Percentiles rank a stretch among this genome's conserved stretches.
Conservation (phyloP, 2,888 invertebrate species). For the Itoplectis maculator region DNA sequence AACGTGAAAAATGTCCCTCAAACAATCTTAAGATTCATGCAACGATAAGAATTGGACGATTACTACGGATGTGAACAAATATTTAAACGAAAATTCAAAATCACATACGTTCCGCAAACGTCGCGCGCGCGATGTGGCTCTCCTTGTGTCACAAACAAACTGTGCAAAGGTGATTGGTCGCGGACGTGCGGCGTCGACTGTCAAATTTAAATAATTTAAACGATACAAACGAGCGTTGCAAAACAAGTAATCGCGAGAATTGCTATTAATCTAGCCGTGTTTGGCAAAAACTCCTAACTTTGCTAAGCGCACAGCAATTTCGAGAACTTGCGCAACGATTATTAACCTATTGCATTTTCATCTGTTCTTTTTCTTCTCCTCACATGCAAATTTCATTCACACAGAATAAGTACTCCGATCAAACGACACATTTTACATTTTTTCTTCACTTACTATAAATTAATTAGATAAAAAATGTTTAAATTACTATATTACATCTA, state of each 20-base stretch:
- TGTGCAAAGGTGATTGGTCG: slow-evolving; percentile 46
- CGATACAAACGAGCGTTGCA: slow-evolving; percentile 31
- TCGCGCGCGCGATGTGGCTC: not conserved
- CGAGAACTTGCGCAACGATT: slow-evolving; percentile 46
- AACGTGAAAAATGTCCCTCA: slow-evolving; percentile 19
- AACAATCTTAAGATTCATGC: slow-evolving; percentile 3
- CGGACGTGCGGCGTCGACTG: slow-evolving; percentile 32
- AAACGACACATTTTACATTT: slow-evolving; percentile 78
- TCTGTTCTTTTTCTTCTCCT: slow-evolving; percentile 36
- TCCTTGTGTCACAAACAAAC: slow-evolving; percentile 9
- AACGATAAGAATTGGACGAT: slow-evolving; percentile 10
- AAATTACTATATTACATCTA: slow-evolving; percentile 83
- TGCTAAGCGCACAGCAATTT: slow-evolving; percentile 42
- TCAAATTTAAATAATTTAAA: slow-evolving; percentile 57
- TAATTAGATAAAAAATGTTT: slow-evolving; percentile 83
- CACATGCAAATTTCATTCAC: slow-evolving; percentile 75
- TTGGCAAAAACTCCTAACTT: slow-evolving; percentile 28
- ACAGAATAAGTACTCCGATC: slow-evolving; percentile 81
- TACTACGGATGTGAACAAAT: slow-evolving; percentile 43
- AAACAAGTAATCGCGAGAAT: slow-evolving; percentile 41
- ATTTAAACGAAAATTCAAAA: slow-evolving; percentile 52
- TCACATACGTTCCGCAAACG: slow-evolving; percentile 8
- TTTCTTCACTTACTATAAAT: slow-evolving; percentile 80
- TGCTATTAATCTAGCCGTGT: slow-evolving; percentile 47
- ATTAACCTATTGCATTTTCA: slow-evolving; percentile 45